Percentiles rank a stretch among this genome's conserved stretches.
These are phyloP conservation scores for Proisotoma minuta DNA, from an alignment of 2,888 invertebrate species.

Conservation along the genomic window DNA sequence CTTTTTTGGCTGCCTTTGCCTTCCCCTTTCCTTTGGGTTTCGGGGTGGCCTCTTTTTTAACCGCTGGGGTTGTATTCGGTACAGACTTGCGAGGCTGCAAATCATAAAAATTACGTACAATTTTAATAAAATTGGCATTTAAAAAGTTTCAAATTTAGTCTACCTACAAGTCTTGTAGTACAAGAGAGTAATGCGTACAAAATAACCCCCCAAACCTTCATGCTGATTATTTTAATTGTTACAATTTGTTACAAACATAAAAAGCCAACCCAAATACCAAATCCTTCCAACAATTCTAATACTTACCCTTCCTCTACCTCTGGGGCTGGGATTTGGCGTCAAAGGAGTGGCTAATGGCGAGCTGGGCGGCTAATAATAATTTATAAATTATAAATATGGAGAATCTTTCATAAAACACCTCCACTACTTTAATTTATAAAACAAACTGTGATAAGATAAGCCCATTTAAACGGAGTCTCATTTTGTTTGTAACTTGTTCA, in stretches of 20 bases:
- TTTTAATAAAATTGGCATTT: not conserved
- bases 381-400: too few relatives aligned
- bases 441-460: not conserved
- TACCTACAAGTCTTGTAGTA: too few relatives aligned
- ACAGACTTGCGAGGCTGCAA: not conserved
- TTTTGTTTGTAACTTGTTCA: not conserved
- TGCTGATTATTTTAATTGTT: too few relatives aligned
- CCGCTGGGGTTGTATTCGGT: not conserved
- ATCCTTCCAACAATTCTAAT: too few relatives aligned
- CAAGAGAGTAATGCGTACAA: too few relatives aligned
- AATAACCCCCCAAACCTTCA: too few relatives aligned
- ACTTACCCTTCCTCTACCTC: slow-evolving; percentile 4
- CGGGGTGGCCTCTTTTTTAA: not conserved
- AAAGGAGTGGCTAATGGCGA: too few relatives aligned
- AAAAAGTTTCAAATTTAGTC: too few relatives aligned
- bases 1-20: slow-evolving; percentile 16
- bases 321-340: not conserved
- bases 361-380: too few relatives aligned
- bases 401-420: not conserved
- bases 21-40: not conserved
- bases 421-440: not conserved
- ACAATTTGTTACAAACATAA: too few relatives aligned
- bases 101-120: not conserved
- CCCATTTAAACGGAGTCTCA: not conserved
- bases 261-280: too few relatives aligned